phyloP scores from a whole-genome alignment of 2,888 invertebrate genomes.

The Masnerella sp. region DNA sequence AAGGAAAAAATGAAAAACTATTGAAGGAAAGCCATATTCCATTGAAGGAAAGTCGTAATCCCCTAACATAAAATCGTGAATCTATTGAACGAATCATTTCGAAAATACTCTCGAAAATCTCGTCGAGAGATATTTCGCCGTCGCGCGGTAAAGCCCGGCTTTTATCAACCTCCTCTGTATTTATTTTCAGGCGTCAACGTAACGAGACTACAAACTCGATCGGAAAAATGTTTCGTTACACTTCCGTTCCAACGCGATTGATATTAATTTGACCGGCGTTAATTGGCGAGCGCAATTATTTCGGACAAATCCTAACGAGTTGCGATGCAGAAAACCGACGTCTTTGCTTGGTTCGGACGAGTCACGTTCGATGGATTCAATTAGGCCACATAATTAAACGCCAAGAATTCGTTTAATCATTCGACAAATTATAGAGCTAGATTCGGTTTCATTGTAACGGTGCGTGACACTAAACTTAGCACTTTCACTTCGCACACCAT shows the following conservation, averaged over 20 bases:
- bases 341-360: conserved; percentile 37
- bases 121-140: conserved; percentile 24
- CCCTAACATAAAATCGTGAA: conserved; percentile 39
- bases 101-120: conserved; percentile 43
- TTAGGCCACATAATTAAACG: conserved; percentile 45
- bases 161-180: conserved; percentile 26
- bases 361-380: conserved; percentile 45
- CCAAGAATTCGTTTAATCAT: conserved; percentile 29
- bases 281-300: conserved; percentile 29
- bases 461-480: conserved; percentile 4
- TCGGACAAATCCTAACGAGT: conserved; percentile 8
- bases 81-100: conserved; percentile 44
- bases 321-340: conserved; percentile 28
- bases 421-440: conserved; percentile 11
- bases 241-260: background rate
- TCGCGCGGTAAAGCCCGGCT: conserved; percentile 10
- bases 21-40: too few species aligned
- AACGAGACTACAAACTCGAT: conserved; percentile 25
- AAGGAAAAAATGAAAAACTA: conserved; percentile 29
- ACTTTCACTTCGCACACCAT: conserved; percentile 8
- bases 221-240: conserved; percentile 18
- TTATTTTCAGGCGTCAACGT: conserved; percentile 30
- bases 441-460: conserved; percentile 7
- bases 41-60: conserved; percentile 40
- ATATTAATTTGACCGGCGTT: conserved; percentile 6